Conservation (phyloP, 2,797 vertebrate genomes). For the Siniperca scherzeri region DNA sequence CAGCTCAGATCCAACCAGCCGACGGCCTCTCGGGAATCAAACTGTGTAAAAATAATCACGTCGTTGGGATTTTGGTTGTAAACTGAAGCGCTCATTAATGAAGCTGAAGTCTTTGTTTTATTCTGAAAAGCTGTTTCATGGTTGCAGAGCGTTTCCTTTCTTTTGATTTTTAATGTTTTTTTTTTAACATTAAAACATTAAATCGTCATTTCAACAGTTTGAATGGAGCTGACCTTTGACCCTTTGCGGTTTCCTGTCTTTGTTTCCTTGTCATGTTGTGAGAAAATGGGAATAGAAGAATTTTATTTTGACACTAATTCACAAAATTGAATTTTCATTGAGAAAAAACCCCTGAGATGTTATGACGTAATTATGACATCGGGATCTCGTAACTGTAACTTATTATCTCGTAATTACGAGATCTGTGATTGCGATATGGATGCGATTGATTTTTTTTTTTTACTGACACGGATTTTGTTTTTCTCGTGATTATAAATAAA, state of each 20-base stretch:
- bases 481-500: neutral
- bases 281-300: too few species aligned
- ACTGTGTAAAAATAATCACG: neutral
- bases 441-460: too few species aligned
- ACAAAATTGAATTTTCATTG: too few species aligned
- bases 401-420: too few species aligned
- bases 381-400: too few species aligned
- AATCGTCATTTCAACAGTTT: neutral
- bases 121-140: constrained; percentile 1
- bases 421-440: too few species aligned
- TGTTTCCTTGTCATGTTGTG: too few species aligned
- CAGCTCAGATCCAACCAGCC: neutral
- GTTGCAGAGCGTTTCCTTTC: too few species aligned
- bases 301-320: too few species aligned
- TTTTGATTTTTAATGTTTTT: neutral
- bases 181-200: too few species aligned
- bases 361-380: too few species aligned
- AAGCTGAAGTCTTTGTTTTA: neutral
- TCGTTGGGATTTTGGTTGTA: neutral
- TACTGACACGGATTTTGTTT: neutral
- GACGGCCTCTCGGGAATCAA: neutral
- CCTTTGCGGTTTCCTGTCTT: neutral
- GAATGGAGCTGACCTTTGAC: neutral
- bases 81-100: neutral
- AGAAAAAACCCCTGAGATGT: too few species aligned